Evolutionary conservation across 2,888 invertebrate genomes (phyloP), one percentile per base, ranked within the genome.

Genomic region (Andrena fulva): DNA sequence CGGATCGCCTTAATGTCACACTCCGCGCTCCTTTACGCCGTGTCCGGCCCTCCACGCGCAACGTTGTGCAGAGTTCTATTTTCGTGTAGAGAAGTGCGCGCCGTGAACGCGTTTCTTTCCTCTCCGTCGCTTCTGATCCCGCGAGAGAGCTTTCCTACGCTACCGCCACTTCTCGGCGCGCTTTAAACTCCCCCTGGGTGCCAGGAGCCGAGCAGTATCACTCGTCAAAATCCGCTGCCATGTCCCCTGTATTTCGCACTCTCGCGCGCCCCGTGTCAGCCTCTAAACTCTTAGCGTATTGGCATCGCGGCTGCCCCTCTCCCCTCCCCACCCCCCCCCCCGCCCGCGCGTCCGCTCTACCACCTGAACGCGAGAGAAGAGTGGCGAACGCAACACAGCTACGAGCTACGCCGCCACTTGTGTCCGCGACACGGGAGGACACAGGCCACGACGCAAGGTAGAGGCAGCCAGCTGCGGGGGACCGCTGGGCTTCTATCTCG

Each of bases 221-320:
- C 90, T 93, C 93, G 90, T 93, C 92, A 89, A 91, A 93, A 89
- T 92, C 92, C 86, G 92, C 92, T 91, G 92, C 93, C 93, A 93
- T 93, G 85, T 89, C 91, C 89, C 33, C 77, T 42, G 56, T 4
- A 8, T 75, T 64, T 48, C 48, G 77, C 60, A 80, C 66, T 69
- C 69, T 42, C 62, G 62, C 20, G 20, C 77, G 70, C 50, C 62
- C 8, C 35, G 64, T 50, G 77, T 66, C 69, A 72, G 59, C 69
- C 52, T 78, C 63, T 62, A 42, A 16, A 42, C 42, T 42, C 42
- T 42, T 5, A 67, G 64, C 74, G 67, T 71, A 75, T 80, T 84
- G 77, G 66, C 87, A 80, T 82, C 72, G 74, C 73, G 75, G 29
- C 24, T 24, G 31, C n/a, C 33, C 48, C 27, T 24, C 66, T 24